Evolutionary conservation across 2,113 vertebrate species (phyloP), one percentile per base, ranked within the genome.

Genomic region (Rhinichthys klamathensis): DNA sequence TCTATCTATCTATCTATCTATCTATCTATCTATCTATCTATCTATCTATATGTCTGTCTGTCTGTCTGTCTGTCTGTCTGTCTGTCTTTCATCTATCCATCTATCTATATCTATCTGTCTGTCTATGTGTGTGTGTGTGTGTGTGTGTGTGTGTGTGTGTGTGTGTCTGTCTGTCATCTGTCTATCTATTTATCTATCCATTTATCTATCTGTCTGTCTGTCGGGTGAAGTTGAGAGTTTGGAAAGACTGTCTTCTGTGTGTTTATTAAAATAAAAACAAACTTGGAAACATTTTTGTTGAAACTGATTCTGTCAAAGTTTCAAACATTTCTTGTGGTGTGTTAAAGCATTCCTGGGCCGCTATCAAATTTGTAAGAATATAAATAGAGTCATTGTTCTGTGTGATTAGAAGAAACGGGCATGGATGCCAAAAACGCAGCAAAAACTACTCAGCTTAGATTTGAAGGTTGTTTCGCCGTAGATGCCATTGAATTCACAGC

Each of bases 401-500:
- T 38, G 67, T 4, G 18, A 2, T 41, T 23, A 25, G 23, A 44
- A 44, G 69, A 73, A 73, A 46, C 23, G 2, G n/a, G 41, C 13
- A 11, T 49, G 72, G 41, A 46, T 27, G 23, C 41, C 41, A 49
- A 41, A 74, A 74, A 74, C 72, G 69, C 9, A 11, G 70, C 38
- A 73, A 83, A 87, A 89, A 80, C 87, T 87, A 86, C 90, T 92
- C 84, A 79, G 84, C 84, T 90, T 82, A 78, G 90, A 93, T 92
- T 27, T 41, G 0, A 21, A 23, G 32, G 3, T 35, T 21, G 4
- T 11, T 70, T 23, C 4, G 18, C 32, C 11, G 3, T 69, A 4
- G 35, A 35, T 35, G 16, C 30, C 65, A 21, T 35, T 32, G 27
- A 27, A 13, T 61, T 61, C 11, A 13, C 10, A 3, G n/a, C 23